Conservation (phyloP, 2,797 vertebrate species). For the Onychomys arenicola region DNA sequence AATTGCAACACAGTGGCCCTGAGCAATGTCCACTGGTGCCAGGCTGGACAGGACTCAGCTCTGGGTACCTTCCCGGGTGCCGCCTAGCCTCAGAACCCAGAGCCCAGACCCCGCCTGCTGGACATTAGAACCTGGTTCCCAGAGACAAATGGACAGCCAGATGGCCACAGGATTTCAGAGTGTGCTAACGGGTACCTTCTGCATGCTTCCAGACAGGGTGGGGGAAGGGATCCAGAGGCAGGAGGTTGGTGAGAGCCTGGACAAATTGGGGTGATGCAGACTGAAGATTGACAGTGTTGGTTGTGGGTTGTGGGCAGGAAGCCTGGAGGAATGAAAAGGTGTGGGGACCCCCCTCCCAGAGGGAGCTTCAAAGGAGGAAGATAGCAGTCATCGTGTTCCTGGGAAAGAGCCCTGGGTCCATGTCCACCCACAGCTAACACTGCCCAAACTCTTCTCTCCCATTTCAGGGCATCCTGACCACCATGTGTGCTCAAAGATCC, state of each 20-base stretch:
- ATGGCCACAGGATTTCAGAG: not conserved
- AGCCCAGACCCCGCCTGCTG: not conserved
- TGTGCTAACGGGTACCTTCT: not conserved
- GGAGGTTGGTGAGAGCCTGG: not conserved
- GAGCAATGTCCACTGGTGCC: not conserved
- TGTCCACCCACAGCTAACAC: rapidly evolving
- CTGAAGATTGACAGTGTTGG: not conserved
- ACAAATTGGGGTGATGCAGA: not conserved
- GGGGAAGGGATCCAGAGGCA: not conserved
- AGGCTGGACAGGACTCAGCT: not conserved
- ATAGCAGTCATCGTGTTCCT: not conserved
- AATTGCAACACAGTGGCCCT: constrained; percentile 64
- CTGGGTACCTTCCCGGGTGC: not conserved
- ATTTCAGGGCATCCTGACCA: not conserved
- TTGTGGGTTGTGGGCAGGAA: not conserved
- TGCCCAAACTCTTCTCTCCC: not conserved
- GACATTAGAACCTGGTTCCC: not conserved
- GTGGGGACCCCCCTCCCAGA: not conserved
- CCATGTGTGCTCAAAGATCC: rapidly evolving
- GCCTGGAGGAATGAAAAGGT: not conserved
- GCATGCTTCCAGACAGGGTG: not conserved
- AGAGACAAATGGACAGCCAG: not conserved
- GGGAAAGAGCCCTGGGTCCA: not conserved
- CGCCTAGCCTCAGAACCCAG: not conserved
- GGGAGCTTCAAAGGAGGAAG: not conserved